Base-by-base conservation (phyloP, 1,140 invertebrate species). In the Zaprionus africanus region DNA sequence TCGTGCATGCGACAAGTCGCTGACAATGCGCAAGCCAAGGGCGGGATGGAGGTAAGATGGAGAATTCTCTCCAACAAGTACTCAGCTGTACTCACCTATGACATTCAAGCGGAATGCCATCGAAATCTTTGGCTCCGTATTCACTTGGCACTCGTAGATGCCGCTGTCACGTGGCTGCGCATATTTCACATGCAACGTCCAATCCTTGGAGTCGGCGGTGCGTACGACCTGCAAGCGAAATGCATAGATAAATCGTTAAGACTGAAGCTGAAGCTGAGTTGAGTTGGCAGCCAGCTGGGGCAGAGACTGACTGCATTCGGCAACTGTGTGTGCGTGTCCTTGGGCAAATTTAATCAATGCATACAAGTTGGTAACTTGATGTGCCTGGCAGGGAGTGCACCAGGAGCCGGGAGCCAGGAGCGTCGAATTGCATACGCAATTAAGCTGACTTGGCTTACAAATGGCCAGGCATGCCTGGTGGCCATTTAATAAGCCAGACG, bases 111-210 rank as follows among this genome's bases (percentile, higher is more conserved):
- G 95, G 93, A 97, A 97, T 82, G 97, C 97, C 86, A 97, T 94
- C 75, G 96, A 97, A 95, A 98, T 97, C 94, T 98, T 98, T 60
- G 97, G 97, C 93, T 97, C 97, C 9, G 97, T 98, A 94, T 97
- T 98, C 85, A 98, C 96, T 94, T 98, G 97, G 93, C 97, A 98
- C 93, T 98, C 97, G 94, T 98, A 92, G 73, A 97, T 95, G 61
- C 97, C 97, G 38, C 96, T 96, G 93, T 98, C 97, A 82, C 96
- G 94, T 85, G 96, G 94, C 92, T 98, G 96, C 7, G 97, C 96
- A 93, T 97, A 98, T 93, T 97, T 97, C 91, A 98, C 97, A 93
- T 98, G 96, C 73, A 99, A 93, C 64, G 97, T 97, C 97, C 97
- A 99, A 94, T 98, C 97, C 88, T 97, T 97, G 31, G 96, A 96